Conservation (phyloP, 2,797 vertebrate genomes). For the Protosalanx chinensis region DNA sequence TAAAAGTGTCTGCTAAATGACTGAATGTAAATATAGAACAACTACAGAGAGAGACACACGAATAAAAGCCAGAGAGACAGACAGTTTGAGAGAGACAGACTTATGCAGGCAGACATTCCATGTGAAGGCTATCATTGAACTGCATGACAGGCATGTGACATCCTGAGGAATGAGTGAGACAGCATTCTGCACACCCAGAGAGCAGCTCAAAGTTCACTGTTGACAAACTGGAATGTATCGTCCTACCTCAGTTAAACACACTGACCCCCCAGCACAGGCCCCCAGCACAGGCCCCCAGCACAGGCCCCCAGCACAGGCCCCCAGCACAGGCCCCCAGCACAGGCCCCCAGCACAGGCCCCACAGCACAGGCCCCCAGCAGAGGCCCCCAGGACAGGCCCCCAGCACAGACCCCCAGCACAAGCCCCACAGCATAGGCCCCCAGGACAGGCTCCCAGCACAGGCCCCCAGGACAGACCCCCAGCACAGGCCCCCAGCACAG, state of each 20-base stretch:
- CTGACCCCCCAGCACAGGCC: background rate
- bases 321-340: too few species aligned
- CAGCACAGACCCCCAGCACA: background rate
- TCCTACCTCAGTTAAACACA: background rate
- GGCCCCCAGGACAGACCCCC: background rate
- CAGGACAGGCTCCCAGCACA: background rate
- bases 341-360: too few species aligned
- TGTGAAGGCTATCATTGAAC: background rate
- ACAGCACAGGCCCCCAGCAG: background rate
- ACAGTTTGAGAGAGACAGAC: background rate
- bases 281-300: too few species aligned
- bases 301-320: too few species aligned
- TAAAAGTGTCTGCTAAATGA: too few species aligned
- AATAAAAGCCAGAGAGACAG: background rate
- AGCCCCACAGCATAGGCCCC: too few species aligned
- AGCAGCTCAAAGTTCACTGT: conserved; percentile 6
- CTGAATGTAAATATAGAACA: background rate
- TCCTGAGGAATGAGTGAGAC: background rate
- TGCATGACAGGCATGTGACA: background rate
- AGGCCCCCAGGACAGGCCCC: background rate
- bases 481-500: background rate
- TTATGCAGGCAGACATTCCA: background rate
- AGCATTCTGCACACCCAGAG: background rate
- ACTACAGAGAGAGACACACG: background rate
- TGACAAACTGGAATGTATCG: background rate